Conservation (phyloP, 2,888 invertebrate genomes). For the Punctoribates punctum region DNA sequence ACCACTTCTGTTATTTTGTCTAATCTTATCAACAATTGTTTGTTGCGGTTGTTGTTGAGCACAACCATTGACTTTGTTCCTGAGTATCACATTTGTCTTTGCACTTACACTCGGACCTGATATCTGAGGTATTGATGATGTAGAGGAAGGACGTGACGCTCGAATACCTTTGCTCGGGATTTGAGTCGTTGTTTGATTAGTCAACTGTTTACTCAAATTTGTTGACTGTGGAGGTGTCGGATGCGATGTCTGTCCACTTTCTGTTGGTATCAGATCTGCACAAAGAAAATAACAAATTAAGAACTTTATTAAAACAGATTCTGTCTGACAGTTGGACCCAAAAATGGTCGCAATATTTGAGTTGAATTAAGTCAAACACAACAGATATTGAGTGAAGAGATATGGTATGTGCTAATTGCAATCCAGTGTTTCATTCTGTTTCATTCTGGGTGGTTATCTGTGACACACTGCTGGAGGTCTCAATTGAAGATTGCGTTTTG, state of each 20-base stretch:
- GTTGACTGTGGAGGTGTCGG: not conserved
- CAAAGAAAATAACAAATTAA: too few species aligned
- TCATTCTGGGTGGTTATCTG: too few species aligned
- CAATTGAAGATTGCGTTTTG: too few species aligned
- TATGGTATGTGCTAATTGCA: too few species aligned
- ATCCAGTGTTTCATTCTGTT: too few species aligned
- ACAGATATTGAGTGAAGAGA: too few species aligned
- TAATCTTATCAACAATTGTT: slow-evolving; percentile 30
- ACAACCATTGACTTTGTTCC: slow-evolving; percentile 2
- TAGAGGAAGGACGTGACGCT: slow-evolving; percentile 35
- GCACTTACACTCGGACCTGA: not conserved
- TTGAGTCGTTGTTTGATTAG: not conserved
- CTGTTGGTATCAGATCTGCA: too few species aligned
- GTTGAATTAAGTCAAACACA: too few species aligned
- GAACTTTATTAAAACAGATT: too few species aligned
- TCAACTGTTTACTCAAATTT: not conserved
- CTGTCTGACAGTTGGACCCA: too few species aligned
- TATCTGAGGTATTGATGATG: slow-evolving; percentile 41
- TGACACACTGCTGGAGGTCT: too few species aligned
- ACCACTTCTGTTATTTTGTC: slow-evolving; percentile 10
- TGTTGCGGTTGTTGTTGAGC: slow-evolving; percentile 30
- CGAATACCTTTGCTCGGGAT: slow-evolving; percentile 28
- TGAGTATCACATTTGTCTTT: slow-evolving; percentile 27
- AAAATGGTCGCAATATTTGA: too few species aligned
- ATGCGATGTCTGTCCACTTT: not conserved